These are phyloP conservation scores for Brachionus angularis DNA, from an alignment of 1,140 invertebrate species.

Conservation along the genomic window DNA sequence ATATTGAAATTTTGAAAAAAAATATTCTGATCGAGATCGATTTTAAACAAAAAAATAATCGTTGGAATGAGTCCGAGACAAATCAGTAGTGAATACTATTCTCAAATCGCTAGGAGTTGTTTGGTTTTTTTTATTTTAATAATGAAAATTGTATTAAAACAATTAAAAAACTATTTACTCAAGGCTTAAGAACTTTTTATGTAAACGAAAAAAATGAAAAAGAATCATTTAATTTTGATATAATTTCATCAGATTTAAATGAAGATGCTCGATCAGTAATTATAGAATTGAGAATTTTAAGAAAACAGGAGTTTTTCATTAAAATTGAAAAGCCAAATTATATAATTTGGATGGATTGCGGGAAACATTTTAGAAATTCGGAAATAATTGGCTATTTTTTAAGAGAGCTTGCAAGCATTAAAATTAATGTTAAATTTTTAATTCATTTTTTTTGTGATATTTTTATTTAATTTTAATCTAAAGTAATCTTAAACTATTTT, in stretches of 20 bases:
- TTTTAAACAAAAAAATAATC: slow-evolving; percentile 31
- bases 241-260: slow-evolving; percentile 21
- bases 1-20: neutral
- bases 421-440: slow-evolving; percentile 8
- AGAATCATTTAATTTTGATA: slow-evolving; percentile 12
- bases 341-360: slow-evolving; percentile 29
- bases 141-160: too few relatives aligned
- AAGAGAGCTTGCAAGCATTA: neutral
- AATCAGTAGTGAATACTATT: slow-evolving; percentile 13
- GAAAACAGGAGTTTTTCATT: neutral
- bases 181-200: slow-evolving; percentile 12
- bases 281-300: slow-evolving; percentile 13
- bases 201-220: neutral
- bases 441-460: neutral
- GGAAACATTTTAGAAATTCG: slow-evolving; percentile 24
- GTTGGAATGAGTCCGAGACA: slow-evolving; percentile 18
- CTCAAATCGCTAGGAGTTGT: slow-evolving; percentile 8
- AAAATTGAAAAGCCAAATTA: slow-evolving; percentile 3
- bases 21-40: slow-evolving; percentile 10
- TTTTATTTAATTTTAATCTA: neutral
- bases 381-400: slow-evolving; percentile 19
- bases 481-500: slow-evolving; percentile 19
- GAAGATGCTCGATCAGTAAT: slow-evolving; percentile 17
- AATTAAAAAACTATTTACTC: too few relatives aligned
- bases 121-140: too few relatives aligned